These are phyloP conservation scores for Zophobas morio DNA, from an alignment of 1,140 invertebrate species.

Conservation along the genomic window DNA sequence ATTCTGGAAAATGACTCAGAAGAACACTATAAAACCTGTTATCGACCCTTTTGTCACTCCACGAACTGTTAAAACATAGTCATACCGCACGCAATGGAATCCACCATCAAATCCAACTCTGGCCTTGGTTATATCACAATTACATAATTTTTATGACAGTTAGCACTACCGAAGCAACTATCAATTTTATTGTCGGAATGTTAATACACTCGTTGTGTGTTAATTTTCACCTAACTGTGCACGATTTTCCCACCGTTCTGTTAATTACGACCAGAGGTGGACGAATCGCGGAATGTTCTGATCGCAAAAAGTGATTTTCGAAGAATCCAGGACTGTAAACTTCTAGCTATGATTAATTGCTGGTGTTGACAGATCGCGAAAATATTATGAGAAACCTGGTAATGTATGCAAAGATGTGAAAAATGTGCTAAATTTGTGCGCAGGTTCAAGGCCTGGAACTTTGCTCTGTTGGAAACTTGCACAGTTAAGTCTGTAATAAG, in stretches of 20 bases:
- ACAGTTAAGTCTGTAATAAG: too few species aligned
- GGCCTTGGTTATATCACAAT: background rate
- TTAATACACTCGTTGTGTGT: conserved; percentile 5
- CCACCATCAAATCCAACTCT: too few species aligned
- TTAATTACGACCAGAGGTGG: background rate
- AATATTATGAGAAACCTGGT: background rate
- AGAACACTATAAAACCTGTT: conserved; percentile 6
- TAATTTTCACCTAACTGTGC: conserved; percentile 28
- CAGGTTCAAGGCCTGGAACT: background rate
- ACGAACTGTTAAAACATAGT: background rate
- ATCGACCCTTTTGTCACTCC: conserved; percentile 1
- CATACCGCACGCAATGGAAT: background rate
- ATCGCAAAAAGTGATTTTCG: background rate
- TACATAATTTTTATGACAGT: conserved; percentile 6
- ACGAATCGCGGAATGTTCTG: background rate
- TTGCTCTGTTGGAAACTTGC: background rate
- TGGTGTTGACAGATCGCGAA: too few species aligned
- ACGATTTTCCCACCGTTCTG: conserved; percentile 11
- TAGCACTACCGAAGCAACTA: background rate
- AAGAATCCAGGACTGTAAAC: background rate
- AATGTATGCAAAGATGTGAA: background rate
- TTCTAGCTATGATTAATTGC: too few species aligned
- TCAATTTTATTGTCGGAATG: background rate
- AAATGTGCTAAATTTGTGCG: background rate
- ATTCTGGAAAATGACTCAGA: conserved; percentile 12